phyloP scores from a whole-genome alignment of 2,888 invertebrate genomes.

The Lydus trimaculatus region DNA sequence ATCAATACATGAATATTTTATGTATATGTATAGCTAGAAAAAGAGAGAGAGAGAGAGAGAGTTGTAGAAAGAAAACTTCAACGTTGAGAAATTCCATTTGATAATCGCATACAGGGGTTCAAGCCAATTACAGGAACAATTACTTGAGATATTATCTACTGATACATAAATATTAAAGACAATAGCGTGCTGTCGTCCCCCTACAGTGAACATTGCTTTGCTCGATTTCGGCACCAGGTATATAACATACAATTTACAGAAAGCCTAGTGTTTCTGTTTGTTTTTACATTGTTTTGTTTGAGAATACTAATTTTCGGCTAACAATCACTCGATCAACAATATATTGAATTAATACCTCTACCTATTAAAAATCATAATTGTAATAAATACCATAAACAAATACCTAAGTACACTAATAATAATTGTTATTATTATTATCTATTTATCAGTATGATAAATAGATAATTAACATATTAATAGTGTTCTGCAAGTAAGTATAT shows the following conservation, averaged over 20 bases:
- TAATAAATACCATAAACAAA: too few species aligned
- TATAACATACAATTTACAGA: conserved; percentile 26
- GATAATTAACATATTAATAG: background rate
- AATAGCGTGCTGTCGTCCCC: conserved; percentile 42
- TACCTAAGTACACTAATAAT: too few species aligned
- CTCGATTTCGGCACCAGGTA: conserved; percentile 23
- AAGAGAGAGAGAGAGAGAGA: too few species aligned
- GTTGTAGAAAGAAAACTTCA: background rate
- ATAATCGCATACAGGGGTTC: conserved; percentile 40
- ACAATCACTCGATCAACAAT: background rate
- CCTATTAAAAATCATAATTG: background rate
- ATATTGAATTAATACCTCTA: background rate
- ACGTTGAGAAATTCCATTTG: background rate
- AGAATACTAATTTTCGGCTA: background rate
- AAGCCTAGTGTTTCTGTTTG: conserved; percentile 19
- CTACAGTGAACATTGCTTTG: conserved; percentile 20
- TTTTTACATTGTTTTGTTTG: conserved; percentile 13
- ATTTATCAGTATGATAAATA: too few species aligned
- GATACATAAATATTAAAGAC: conserved; percentile 57
- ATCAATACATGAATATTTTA: background rate
- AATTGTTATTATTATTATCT: too few species aligned
- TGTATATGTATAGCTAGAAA: too few species aligned
- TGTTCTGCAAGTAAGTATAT: background rate
- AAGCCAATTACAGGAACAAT: conserved; percentile 56
- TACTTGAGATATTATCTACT: conserved; percentile 57